Evolutionary conservation across 2,797 vertebrate genomes (phyloP).

Genomic region (Acanthis flammea): DNA sequence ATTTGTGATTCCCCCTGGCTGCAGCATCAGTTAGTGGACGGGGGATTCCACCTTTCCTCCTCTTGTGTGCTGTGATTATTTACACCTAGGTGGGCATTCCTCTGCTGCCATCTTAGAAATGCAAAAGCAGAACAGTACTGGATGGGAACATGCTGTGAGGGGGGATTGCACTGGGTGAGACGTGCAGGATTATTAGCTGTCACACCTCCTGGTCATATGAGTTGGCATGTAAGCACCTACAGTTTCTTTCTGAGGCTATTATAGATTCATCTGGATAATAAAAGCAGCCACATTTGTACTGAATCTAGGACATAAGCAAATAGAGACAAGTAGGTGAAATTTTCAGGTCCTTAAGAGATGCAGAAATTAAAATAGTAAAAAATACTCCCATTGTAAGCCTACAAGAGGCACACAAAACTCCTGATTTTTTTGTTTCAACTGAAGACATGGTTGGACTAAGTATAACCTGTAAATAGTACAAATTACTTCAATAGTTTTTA

Average conservation of each 20-base stretch:
- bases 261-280: not conserved
- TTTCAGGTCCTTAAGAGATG: not conserved
- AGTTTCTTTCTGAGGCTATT: not conserved
- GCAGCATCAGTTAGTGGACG: not conserved
- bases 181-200: rapidly evolving
- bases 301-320: not conserved
- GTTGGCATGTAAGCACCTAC: not conserved
- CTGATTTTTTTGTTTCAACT: not conserved
- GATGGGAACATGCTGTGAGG: not conserved
- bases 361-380: not conserved
- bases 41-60: not conserved
- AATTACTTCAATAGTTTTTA: not conserved
- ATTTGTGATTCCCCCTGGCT: not conserved
- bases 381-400: not conserved
- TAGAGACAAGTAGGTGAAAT: not conserved
- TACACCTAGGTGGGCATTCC: not conserved
- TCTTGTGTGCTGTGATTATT: not conserved
- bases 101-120: not conserved
- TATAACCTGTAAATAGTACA: not conserved
- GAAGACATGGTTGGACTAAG: not conserved
- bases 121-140: not conserved
- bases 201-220: not conserved
- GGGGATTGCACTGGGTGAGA: not conserved
- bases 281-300: not conserved
- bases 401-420: not conserved